Conservation (phyloP, 2,888 invertebrate species). For the Yponomeuta evonymella region DNA sequence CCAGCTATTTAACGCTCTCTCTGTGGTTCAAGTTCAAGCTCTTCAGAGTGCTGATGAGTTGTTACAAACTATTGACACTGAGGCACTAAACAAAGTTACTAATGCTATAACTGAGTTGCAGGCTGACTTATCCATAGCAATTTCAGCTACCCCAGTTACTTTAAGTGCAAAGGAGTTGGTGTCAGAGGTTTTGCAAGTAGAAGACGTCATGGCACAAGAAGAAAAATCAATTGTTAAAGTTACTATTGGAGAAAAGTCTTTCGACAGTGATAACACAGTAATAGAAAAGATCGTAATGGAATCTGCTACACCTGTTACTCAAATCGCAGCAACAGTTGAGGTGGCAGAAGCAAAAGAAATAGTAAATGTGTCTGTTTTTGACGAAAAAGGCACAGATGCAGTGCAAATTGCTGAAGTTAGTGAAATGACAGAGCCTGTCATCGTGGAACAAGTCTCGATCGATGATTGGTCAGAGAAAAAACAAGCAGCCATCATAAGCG, state of each 20-base stretch:
- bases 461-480: neutral
- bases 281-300: neutral
- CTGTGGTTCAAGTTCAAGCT: conserved; percentile 31
- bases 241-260: neutral
- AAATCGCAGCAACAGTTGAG: conserved; percentile 8
- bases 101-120: neutral
- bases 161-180: neutral
- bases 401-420: neutral
- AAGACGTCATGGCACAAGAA: neutral
- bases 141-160: neutral
- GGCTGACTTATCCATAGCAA: neutral
- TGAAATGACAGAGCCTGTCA: neutral
- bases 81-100: neutral
- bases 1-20: conserved; percentile 29
- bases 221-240: neutral
- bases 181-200: neutral
- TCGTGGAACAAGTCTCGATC: neutral
- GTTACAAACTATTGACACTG: neutral
- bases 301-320: conserved; percentile 5
- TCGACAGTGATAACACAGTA: neutral
- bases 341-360: neutral
- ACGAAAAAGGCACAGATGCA: neutral
- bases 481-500: neutral
- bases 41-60: conserved; percentile 6
- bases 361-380: neutral